Evolutionary conservation across 2,113 vertebrate genomes (phyloP).

Genomic region (Psittacus erithacus): DNA sequence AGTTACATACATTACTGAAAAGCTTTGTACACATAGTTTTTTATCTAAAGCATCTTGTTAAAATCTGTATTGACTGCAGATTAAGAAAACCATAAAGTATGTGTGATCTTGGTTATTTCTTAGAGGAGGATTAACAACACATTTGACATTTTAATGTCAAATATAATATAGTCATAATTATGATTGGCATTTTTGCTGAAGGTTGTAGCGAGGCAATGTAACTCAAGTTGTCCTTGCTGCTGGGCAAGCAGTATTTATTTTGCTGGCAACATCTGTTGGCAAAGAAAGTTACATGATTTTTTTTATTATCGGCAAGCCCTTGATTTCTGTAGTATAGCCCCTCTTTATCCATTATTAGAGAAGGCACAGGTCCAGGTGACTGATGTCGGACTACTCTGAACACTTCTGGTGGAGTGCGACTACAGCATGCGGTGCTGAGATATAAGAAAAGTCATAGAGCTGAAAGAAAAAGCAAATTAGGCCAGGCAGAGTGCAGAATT

Average conservation of each 20-base stretch:
- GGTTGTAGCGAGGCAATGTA: neutral
- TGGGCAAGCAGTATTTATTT: constrained; percentile 9
- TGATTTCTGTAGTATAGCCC: neutral
- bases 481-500: neutral
- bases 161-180: constrained; percentile 1
- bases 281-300: neutral
- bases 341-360: neutral
- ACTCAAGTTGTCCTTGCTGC: constrained; percentile 24
- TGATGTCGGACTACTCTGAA: neutral
- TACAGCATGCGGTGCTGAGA: neutral
- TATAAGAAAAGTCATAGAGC: neutral
- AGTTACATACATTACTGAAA: neutral
- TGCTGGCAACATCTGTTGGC: neutral
- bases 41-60: neutral
- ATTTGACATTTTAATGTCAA: constrained; percentile 22
- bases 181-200: constrained; percentile 44
- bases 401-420: neutral
- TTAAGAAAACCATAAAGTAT: neutral
- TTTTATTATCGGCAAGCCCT: neutral
- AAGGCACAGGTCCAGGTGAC: neutral
- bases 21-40: neutral
- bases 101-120: neutral
- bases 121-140: neutral
- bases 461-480: neutral
- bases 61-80: neutral